Evolutionary conservation across 2,113 vertebrate genomes (phyloP).

Genomic region (Ammodytes dubius): DNA sequence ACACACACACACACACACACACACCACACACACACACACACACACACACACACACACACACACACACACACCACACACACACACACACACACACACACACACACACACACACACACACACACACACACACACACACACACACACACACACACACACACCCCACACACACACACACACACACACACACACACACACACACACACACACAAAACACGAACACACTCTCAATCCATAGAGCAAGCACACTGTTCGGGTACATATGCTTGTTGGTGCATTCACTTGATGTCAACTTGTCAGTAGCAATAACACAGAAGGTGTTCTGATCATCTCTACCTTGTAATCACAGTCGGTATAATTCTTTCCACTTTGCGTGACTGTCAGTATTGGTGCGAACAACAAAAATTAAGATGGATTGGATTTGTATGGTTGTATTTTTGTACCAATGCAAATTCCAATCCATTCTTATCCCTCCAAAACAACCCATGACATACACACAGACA

Average conservation of each 20-base stretch:
- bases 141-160: constrained; percentile 9
- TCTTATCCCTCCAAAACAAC: background rate
- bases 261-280: constrained; percentile 68
- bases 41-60: too few species aligned
- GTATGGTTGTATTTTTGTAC: constrained; percentile 37
- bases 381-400: constrained; percentile 43
- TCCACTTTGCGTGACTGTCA: constrained; percentile 50
- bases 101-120: constrained; percentile 28
- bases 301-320: constrained; percentile 62
- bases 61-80: too few species aligned
- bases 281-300: constrained; percentile 63
- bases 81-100: background rate
- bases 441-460: constrained; percentile 34
- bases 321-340: constrained; percentile 69
- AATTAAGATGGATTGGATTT: constrained; percentile 55
- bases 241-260: constrained; percentile 54
- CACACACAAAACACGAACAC: constrained; percentile 1
- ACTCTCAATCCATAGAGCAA: constrained; percentile 35
- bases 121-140: constrained; percentile 13
- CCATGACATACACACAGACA: background rate
- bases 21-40: constrained; percentile 6
- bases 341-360: constrained; percentile 52
- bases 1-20: constrained; percentile 6
- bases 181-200: constrained; percentile 8
- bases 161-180: constrained; percentile 17